These are phyloP conservation scores for Huso huso DNA, from an alignment of 2,797 vertebrate genomes.

Conservation along the genomic window DNA sequence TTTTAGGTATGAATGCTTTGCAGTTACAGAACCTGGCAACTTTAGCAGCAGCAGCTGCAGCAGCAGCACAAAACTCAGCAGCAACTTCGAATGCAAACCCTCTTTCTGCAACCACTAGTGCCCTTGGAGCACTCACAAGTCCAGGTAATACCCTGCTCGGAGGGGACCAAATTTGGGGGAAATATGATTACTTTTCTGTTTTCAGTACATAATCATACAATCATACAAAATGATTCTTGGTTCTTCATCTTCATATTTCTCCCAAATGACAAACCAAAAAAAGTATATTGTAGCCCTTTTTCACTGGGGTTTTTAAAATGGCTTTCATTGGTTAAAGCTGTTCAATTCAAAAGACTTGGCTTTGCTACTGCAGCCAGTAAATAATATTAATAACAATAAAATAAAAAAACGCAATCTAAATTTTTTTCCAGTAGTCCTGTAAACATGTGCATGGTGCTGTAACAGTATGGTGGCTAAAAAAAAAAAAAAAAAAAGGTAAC, in stretches of 20 bases:
- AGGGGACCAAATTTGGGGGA: conserved; percentile 18
- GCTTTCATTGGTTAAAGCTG: too few species aligned
- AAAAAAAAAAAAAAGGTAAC: not conserved
- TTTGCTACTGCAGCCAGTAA: too few species aligned
- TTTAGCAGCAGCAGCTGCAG: conserved; percentile 84
- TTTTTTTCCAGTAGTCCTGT: not conserved
- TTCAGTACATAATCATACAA: too few species aligned
- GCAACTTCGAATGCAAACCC: conserved; percentile 92
- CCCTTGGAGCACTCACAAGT: conserved; percentile 94
- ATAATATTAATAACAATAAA: too few species aligned
- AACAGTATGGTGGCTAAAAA: not conserved
- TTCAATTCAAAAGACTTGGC: too few species aligned
- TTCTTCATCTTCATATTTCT: too few species aligned
- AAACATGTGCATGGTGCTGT: not conserved
- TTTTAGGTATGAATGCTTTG: conserved; percentile 96
- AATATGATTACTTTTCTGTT: not conserved
- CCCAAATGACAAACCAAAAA: too few species aligned
- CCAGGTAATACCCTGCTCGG: conserved; percentile 71
- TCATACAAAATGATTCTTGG: too few species aligned
- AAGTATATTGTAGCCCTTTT: too few species aligned
- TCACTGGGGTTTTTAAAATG: too few species aligned
- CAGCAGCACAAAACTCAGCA: conserved; percentile 94
- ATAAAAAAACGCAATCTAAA: not conserved
- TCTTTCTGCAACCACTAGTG: conserved; percentile 86
- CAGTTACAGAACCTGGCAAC: conserved; percentile 98